A percentile compares a stretch with the other conserved stretches of the same genome.
Conservation (phyloP, 2,888 invertebrate species). For the Drosophila mulleri region DNA sequence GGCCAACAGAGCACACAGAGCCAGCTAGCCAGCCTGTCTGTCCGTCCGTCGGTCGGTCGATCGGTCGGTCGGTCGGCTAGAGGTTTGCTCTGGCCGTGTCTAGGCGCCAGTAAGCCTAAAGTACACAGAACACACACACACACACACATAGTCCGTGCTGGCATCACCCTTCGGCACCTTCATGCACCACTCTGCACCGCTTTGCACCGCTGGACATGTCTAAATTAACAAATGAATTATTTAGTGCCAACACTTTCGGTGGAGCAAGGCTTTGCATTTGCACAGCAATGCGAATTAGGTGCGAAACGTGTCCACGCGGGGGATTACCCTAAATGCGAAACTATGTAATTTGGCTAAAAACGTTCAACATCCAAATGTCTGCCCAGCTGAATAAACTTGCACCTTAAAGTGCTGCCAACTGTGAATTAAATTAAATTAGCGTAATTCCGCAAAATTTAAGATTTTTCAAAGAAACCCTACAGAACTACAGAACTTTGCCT, state of each 20-base stretch:
- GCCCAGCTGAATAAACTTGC: constrained; percentile 21
- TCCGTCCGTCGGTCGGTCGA: not conserved
- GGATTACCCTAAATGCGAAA: constrained; percentile 72
- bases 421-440: not conserved
- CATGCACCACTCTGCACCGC: constrained; percentile 7
- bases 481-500: not conserved
- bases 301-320: constrained; percentile 71
- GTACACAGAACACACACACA: constrained; percentile 39
- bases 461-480: not conserved
- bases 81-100: constrained; percentile 26
- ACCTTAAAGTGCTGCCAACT: constrained; percentile 6
- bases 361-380: constrained; percentile 30
- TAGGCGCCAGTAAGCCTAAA: constrained; percentile 47
- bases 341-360: constrained; percentile 73
- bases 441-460: not conserved
- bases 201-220: constrained; percentile 48
- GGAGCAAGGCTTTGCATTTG: constrained; percentile 67
- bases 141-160: constrained; percentile 2
- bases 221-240: constrained; percentile 79
- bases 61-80: constrained; percentile 1
- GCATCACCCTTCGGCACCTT: constrained; percentile 6
- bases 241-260: constrained; percentile 73
- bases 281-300: constrained; percentile 73
- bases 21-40: not conserved
- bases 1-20: constrained; percentile 29